These are phyloP conservation scores for Cotesia glomerata DNA, from an alignment of 1,140 invertebrate species.

Conservation along the genomic window DNA sequence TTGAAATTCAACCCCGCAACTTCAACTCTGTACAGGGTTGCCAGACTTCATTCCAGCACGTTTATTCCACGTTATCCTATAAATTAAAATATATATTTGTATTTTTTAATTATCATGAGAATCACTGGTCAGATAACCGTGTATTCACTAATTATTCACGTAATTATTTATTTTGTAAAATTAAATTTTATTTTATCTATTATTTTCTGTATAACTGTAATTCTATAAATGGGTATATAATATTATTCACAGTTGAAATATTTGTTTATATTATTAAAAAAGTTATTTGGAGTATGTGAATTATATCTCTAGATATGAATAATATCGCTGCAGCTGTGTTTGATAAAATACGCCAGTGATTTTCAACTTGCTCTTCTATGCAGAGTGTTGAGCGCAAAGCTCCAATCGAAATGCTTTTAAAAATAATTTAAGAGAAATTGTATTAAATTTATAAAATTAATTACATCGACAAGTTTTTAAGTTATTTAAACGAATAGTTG, in stretches of 20 bases:
- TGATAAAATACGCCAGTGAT: constrained; percentile 16
- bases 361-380: constrained; percentile 7
- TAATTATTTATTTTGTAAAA: background rate
- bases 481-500: no score
- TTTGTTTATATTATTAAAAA: no score
- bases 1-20: constrained; percentile 58
- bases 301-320: background rate
- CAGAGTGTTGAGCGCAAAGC: background rate
- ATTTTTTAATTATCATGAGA: background rate
- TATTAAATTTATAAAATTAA: no score
- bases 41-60: constrained; percentile 28
- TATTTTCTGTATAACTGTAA: background rate
- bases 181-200: background rate
- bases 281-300: background rate
- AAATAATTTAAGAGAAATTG: no score
- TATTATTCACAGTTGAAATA: no score
- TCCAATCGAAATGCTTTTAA: no score
- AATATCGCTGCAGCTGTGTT: background rate
- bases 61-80: background rate
- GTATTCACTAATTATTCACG: background rate
- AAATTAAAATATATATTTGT: no score
- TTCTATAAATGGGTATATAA: background rate
- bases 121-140: background rate
- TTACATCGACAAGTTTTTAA: no score
- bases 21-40: constrained; percentile 36